Evolutionary conservation across 2,113 vertebrate genomes (phyloP), one percentile per base, ranked within the genome.

Genomic region (Micromys minutus): DNA sequence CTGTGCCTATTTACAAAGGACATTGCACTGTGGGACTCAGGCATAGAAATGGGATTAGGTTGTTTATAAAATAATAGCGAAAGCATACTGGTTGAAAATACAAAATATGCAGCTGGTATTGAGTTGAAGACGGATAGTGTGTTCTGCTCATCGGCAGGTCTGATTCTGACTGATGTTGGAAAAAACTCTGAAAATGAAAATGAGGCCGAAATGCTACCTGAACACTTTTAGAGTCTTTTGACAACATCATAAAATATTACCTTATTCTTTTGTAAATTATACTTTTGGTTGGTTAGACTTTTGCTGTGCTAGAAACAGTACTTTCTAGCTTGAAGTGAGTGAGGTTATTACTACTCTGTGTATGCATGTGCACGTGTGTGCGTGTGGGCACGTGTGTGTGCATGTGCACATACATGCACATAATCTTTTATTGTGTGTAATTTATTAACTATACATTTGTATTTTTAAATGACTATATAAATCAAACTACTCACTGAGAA

Each of bases 361-460:
- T 77, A 13, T 47, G 22, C 34, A 13, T 45, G 4, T 31, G 57
- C 31, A 21, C 24, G 34, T 57, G 19, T 57, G 50, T 57, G 31
- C 36, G 47, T 47, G 47, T 8, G 26, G 16, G 26, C 17, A 45
- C 3, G 24, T 47, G 26, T 3, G 26, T 47, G 74, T 45, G 24
- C 29, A 24, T 52, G 11, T 52, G 11, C 50, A 5, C 22, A 39
- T 50, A 13, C 3, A 29, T 19, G 47, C 26, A 77, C 31, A 24
- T 63, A 74, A 87, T 92, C 79, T 1, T 96, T 96, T 93, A 97
- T 94, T 95, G 26, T 86, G 92, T 87, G 6, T n/a, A 91, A 89
- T 93, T 90, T 96, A 83, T 96, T 92, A 95, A 95, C 24, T 96
- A 31, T 52, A 86, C 94, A 69, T 87, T 95, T 97, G 88, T 95